Base-by-base conservation (phyloP, 2,113 vertebrate species). In the Heliornis fulica region DNA sequence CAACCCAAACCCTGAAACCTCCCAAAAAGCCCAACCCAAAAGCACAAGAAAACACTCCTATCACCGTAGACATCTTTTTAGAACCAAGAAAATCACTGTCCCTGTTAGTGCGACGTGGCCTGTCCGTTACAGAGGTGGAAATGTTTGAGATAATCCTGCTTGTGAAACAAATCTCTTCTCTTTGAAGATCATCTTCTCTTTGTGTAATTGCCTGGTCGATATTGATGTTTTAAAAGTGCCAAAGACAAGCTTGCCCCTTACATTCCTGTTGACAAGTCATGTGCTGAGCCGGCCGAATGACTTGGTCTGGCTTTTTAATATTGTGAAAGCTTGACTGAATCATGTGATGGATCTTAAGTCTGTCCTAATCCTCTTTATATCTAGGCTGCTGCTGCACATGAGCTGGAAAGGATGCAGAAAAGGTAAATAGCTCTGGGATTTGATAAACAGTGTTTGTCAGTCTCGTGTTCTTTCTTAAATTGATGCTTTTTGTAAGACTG, bases 321-420 rank as follows among this genome's bases (percentile, higher is more conserved):
- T 74, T 54, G 81, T 83, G 83, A 89, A 94, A 74, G 83, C 85
- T 93, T 96, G 71, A 96, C 66, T 80, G 76, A 72, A 94, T 97
- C 92, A 56, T 97, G 82, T 93, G 91, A 96, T 97, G 92, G 87
- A 51, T 66, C 60, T 57, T 97, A 95, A 97, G 84, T 94, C 83
- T 77, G 43, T 80, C 84, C 93, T 98, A 78, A 94, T 97, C 93
- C 92, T 96, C 97, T 97, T 95, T 92, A 89, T 91, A 78, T 94
- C 91, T 88, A 98, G 98, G 98, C 97, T 94, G 96, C 95, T 94
- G 95, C 98, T 89, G 96, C 97, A 72, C 98, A 97, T 89, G 97
- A 98, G 84, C 89, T 98, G 92, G 98, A 98, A 84, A 98, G 98
- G 95, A 97, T 98, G 96, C 98, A 98, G 86, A 98, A 98, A 97